A percentile compares a stretch with the other conserved stretches of the same genome.
Conservation (phyloP, 92 coral and sea anemone species). For the Epizoanthus ramosus region DNA sequence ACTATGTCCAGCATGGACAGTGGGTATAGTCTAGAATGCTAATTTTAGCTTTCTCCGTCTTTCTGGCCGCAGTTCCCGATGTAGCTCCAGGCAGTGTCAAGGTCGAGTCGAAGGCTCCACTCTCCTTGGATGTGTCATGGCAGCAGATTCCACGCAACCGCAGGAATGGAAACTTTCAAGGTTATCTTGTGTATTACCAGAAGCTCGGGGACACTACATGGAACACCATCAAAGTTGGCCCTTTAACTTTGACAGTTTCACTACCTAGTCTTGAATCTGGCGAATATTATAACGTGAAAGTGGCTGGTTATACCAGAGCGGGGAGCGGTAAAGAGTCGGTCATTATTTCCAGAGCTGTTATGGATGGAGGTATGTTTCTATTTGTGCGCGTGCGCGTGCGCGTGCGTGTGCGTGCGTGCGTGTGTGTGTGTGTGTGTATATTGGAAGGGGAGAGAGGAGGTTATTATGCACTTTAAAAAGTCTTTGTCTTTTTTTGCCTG, state of each 20-base stretch:
- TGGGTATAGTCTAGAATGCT: too few species aligned
- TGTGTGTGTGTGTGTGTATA: too few species aligned
- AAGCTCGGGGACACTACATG: conserved; percentile 22
- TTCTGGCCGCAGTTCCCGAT: conserved; percentile 58
- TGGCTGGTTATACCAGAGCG: conserved; percentile 66
- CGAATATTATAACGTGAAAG: conserved; percentile 46
- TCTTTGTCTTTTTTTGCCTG: too few species aligned
- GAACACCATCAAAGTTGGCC: conserved; percentile 12
- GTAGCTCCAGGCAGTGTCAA: conserved; percentile 66
- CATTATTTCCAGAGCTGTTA: conserved; percentile 20
- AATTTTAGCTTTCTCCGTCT: too few species aligned
- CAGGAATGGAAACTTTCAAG: conserved; percentile 61
- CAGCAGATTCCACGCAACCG: conserved; percentile 60
- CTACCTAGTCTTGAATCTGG: conserved; percentile 55
- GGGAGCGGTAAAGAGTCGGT: conserved; percentile 60
- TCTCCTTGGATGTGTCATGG: conserved; percentile 67
- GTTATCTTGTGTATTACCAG: conserved; percentile 64
- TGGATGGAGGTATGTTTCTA: conserved; percentile 69
- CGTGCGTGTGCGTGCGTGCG: too few species aligned
- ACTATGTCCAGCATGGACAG: too few species aligned
- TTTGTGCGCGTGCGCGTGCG: too few species aligned
- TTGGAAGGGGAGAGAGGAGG: too few species aligned
- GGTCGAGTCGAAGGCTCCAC: conserved; percentile 50
- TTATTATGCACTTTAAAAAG: too few species aligned
- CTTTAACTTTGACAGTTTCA: neutral